phyloP scores from a whole-genome alignment of 2,797 vertebrate genomes.

The Aphelocoma californica region DNA sequence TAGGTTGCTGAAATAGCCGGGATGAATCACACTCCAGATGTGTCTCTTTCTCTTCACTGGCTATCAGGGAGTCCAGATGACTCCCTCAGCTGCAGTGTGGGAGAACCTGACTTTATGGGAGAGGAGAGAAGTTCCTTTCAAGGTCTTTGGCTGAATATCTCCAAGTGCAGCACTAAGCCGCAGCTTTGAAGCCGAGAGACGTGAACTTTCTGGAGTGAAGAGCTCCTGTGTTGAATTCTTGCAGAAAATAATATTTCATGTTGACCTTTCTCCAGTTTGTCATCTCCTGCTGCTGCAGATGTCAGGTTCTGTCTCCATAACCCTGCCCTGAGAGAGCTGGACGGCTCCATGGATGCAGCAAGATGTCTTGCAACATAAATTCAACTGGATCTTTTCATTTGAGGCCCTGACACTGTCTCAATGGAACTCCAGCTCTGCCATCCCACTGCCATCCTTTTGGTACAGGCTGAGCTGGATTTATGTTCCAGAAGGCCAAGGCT shows the following conservation, averaged over 20 bases:
- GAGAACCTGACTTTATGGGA: background rate
- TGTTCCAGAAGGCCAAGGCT: background rate
- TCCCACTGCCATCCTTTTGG: background rate
- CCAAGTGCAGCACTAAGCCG: background rate
- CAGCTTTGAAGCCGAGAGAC: background rate
- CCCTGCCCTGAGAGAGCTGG: background rate
- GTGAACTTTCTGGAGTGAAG: background rate
- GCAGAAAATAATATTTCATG: background rate
- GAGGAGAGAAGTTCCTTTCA: background rate
- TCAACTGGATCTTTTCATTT: background rate
- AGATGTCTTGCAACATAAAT: constrained; percentile 6
- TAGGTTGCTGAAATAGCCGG: background rate
- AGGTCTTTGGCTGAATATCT: background rate
- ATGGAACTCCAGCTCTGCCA: background rate
- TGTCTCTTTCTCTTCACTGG: background rate
- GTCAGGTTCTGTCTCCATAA: constrained; percentile 30
- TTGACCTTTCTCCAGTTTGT: constrained; percentile 21
- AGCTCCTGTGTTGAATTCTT: background rate
- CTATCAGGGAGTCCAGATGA: background rate
- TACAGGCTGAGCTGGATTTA: background rate
- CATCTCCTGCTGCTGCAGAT: constrained; percentile 18
- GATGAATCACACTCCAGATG: constrained; percentile 52
- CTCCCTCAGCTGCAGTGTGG: background rate
- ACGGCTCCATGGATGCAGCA: background rate
- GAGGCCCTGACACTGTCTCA: background rate